Evolutionary conservation across 2,888 invertebrate species (phyloP).

Genomic region (Cheilosia grossa): DNA sequence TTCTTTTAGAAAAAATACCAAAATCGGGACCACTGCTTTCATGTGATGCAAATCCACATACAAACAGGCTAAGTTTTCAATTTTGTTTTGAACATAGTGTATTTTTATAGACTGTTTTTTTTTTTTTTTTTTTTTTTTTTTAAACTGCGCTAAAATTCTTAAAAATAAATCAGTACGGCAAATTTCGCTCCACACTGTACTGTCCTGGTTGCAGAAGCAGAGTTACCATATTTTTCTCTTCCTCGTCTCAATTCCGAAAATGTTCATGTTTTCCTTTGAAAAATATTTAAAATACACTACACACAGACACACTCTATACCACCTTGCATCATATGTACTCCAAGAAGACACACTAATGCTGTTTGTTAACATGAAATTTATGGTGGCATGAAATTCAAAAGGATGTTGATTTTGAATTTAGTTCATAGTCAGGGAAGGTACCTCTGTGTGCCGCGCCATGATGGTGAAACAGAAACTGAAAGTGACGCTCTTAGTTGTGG

Average conservation of each 20-base stretch:
- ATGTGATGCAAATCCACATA: too few relatives aligned
- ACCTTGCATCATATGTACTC: constrained; percentile 7
- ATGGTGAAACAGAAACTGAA: constrained; percentile 16
- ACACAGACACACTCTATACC: background rate
- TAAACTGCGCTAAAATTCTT: too few relatives aligned
- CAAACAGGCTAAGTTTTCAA: too few relatives aligned
- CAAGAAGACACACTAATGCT: constrained; percentile 36
- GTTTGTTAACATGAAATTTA: constrained; percentile 72
- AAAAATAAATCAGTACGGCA: too few relatives aligned
- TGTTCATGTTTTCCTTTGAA: constrained; percentile 47
- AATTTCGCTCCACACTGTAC: background rate
- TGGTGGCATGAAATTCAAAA: constrained; percentile 66
- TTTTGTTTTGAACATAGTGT: too few relatives aligned
- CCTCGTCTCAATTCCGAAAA: constrained; percentile 4
- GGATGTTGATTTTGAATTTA: constrained; percentile 73
- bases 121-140: too few relatives aligned
- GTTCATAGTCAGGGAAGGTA: constrained; percentile 52
- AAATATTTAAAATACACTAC: constrained; percentile 36
- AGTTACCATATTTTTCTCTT: background rate
- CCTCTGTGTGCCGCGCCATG: background rate
- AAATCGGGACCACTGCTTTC: too few relatives aligned
- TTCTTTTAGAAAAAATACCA: too few relatives aligned
- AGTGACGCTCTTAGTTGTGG: constrained; percentile 22
- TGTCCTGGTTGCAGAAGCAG: background rate
- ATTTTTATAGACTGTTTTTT: too few relatives aligned